Evolutionary conservation across 2,113 vertebrate genomes (phyloP).

Genomic region (Salminus brasiliensis): DNA sequence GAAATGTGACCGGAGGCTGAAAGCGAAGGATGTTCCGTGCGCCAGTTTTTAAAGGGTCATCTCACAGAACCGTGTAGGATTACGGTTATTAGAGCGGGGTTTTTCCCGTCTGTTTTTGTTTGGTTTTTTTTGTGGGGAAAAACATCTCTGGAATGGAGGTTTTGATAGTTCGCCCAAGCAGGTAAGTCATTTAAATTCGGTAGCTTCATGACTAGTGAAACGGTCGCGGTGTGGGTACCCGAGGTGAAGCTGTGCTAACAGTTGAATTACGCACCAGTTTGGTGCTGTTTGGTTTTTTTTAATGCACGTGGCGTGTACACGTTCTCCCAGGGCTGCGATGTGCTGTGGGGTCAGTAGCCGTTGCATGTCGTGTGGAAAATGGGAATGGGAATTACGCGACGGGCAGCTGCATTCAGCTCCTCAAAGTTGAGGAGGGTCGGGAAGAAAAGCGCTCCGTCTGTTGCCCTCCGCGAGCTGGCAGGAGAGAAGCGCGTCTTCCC

Average conservation of each 20-base stretch:
- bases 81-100: constrained; percentile 55
- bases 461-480: constrained; percentile 18
- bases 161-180: constrained; percentile 70
- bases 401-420: neutral
- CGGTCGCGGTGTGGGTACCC: too few relatives aligned
- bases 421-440: constrained; percentile 37
- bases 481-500: neutral
- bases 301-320: neutral
- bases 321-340: neutral
- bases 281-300: neutral
- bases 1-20: constrained; percentile 59
- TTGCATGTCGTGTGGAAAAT: neutral
- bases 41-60: constrained; percentile 57
- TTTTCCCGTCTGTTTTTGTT: constrained; percentile 15
- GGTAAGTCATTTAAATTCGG: constrained; percentile 69
- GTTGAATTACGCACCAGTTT: neutral
- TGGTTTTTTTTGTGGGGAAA: constrained; percentile 44
- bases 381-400: neutral
- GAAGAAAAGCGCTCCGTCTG: neutral
- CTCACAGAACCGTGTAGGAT: constrained; percentile 63
- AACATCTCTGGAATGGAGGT: constrained; percentile 70
- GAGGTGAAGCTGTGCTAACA: too few relatives aligned
- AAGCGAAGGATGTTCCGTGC: constrained; percentile 56
- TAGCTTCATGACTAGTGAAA: neutral
- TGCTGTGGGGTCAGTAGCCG: neutral